Evolutionary conservation across 2,888 invertebrate genomes (phyloP).

Genomic region (Buathra laborator): DNA sequence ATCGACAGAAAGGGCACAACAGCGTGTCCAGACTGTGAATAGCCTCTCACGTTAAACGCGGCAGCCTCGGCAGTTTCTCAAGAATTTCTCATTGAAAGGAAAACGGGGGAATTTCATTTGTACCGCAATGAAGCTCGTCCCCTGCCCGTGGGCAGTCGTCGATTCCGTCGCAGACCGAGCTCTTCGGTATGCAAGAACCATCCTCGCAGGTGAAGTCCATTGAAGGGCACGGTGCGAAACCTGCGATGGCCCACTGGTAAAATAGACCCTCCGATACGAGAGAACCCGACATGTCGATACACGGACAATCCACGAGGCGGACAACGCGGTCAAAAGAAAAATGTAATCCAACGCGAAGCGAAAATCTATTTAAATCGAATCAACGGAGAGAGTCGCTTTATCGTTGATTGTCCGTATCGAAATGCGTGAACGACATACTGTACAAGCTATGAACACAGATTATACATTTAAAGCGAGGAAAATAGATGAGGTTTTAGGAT

Average conservation of each 20-base stretch:
- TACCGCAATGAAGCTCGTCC: conserved; percentile 84
- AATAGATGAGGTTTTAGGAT: conserved; percentile 48
- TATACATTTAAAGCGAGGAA: conserved; percentile 81
- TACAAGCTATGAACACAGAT: conserved; percentile 76
- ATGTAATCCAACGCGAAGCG: background rate
- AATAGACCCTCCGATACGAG: conserved; percentile 73
- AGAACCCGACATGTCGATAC: conserved; percentile 73
- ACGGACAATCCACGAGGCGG: conserved; percentile 54
- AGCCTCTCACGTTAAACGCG: background rate
- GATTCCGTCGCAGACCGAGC: conserved; percentile 90
- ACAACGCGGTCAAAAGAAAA: background rate
- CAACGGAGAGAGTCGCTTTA: background rate
- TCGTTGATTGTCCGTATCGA: conserved; percentile 61
- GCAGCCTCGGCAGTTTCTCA: conserved; percentile 36
- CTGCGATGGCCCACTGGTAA: conserved; percentile 79
- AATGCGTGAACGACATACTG: conserved; percentile 58
- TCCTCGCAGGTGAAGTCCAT: conserved; percentile 90
- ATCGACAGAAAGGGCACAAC: background rate
- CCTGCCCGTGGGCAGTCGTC: conserved; percentile 89
- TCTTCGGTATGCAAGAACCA: conserved; percentile 90
- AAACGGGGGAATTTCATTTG: conserved; percentile 71
- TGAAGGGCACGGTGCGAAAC: conserved; percentile 84
- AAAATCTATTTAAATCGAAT: background rate
- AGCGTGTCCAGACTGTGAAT: conserved; percentile 14
- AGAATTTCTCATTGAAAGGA: conserved; percentile 53